Evolutionary conservation across 1,140 invertebrate species (phyloP), one percentile per base, ranked within the genome.

Genomic region (Myzus persicae): DNA sequence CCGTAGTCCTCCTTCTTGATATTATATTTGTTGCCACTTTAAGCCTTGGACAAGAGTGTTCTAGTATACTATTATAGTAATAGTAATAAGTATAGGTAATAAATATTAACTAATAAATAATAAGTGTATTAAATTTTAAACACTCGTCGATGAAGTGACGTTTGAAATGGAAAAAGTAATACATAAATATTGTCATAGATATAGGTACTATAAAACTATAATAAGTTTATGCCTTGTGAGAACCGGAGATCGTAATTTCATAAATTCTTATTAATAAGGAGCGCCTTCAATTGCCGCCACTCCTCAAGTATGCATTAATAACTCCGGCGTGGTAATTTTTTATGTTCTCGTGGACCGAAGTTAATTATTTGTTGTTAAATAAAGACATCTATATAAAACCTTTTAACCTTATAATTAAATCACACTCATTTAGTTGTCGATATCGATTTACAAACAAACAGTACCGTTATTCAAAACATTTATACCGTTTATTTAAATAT

Each of bases 331-430:
- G 24, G 42, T 54, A 54, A 89, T 89, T 36, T 48, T 51, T 54
- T 46, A 87, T 87, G 88, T 40, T 89, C 88, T 54, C 48, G 51
- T 40, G 88, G 22, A 36, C 36, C 22, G 22, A 38, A 36, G 20
- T 54, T 36, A 89, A 54, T 89, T 38, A 54, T 51, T 40, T 51
- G 88, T 54, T 54, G 51, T 89, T 54, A 51, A 89, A 89, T 89
- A 46, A 54, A 40, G 46, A 89, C 44, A 51, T 48, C n/a, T 48
- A 46, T 48, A 89, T 14, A 40, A 54, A 54, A 89, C 36, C 46
- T 54, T 89, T 54, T 89, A 54, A 89, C 36, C 46, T 54, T 89
- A 89, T 89, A 89, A 40, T 89, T 89, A 89, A 89, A 89, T 51
- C 87, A 48, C 46, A 24, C 38, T 89, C 24, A 40, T 54, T 38